phyloP scores from a whole-genome alignment of 2,797 vertebrate genomes.

The Fratercula arctica region DNA sequence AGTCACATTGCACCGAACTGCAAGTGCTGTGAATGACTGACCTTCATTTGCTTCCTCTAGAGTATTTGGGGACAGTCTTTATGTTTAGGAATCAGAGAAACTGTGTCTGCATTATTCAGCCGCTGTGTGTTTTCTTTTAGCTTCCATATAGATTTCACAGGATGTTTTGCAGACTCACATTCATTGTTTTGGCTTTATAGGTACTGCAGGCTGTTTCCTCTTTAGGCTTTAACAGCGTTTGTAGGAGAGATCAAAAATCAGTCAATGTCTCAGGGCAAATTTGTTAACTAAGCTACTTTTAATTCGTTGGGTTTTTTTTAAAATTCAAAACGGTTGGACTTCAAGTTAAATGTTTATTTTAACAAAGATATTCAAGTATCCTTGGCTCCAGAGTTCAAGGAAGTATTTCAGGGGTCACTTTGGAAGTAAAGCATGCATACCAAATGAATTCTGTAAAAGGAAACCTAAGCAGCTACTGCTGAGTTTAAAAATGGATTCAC shows the following conservation, averaged over 20 bases:
- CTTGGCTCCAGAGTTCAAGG: background rate
- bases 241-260: background rate
- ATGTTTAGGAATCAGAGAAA: background rate
- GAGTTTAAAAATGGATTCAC: background rate
- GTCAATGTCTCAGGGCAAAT: background rate
- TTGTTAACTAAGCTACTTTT: background rate
- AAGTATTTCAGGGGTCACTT: background rate
- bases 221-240: background rate
- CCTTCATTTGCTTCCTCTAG: background rate
- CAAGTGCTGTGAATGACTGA: background rate
- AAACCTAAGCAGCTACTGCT: background rate
- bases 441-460: background rate
- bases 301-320: background rate
- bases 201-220: background rate
- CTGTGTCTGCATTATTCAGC: background rate
- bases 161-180: constrained; percentile 14
- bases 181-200: constrained; percentile 6
- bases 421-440: background rate
- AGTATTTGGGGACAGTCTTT: background rate
- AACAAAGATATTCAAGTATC: background rate
- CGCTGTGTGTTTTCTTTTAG: background rate
- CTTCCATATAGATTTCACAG: constrained; percentile 2
- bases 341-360: background rate
- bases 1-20: background rate
- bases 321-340: background rate